These are phyloP conservation scores for Phoebastria nigripes DNA, from an alignment of 2,797 vertebrate genomes.

Conservation along the genomic window DNA sequence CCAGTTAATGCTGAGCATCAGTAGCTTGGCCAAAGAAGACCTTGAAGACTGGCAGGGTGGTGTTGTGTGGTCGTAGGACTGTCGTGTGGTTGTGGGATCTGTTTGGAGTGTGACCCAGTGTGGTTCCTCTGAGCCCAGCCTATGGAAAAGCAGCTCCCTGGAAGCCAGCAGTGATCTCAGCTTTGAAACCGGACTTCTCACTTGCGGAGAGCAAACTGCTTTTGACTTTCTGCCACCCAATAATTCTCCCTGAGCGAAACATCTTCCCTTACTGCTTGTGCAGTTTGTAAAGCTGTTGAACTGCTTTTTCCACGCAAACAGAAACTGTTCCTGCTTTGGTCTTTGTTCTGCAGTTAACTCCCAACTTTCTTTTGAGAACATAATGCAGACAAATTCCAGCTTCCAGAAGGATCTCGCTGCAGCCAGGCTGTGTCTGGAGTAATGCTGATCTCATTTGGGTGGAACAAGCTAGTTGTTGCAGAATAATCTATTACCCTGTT, in stretches of 20 bases:
- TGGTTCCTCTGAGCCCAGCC: neutral
- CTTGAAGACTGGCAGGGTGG: neutral
- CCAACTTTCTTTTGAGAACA: neutral
- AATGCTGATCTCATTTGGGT: constrained; percentile 47
- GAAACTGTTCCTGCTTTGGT: neutral
- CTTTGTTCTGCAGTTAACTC: neutral
- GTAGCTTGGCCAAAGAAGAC: neutral
- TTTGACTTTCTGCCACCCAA: neutral
- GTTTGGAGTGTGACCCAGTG: neutral
- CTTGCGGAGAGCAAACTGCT: neutral
- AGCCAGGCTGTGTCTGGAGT: neutral
- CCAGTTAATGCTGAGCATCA: neutral
- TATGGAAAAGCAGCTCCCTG: neutral
- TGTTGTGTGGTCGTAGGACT: neutral
- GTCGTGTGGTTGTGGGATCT: neutral
- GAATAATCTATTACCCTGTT: constrained; percentile 13
- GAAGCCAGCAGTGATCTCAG: neutral
- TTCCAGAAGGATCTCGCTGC: neutral
- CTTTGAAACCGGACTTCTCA: neutral
- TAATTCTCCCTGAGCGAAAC: neutral
- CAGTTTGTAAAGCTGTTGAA: neutral
- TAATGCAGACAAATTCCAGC: neutral
- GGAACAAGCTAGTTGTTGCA: constrained; percentile 15
- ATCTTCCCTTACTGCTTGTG: neutral
- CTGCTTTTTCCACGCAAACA: neutral